Percentiles rank a stretch among this genome's conserved stretches.
Conservation (phyloP, 2,888 invertebrate species). For the Willowsia nigromaculata region DNA sequence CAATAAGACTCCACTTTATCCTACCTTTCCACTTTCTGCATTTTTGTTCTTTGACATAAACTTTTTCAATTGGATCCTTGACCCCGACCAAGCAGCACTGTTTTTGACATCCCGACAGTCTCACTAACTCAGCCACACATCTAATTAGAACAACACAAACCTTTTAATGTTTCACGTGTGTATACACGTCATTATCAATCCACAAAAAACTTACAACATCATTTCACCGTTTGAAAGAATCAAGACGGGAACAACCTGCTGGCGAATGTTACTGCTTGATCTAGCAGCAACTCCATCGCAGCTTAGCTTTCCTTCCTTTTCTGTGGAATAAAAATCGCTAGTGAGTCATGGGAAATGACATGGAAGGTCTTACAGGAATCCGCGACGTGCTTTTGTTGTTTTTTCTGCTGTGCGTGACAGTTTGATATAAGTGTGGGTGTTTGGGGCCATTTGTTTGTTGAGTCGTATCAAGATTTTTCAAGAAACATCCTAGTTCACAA, state of each 20-base stretch:
- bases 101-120: neutral
- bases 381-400: slow-evolving; percentile 3
- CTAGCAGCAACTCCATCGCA: neutral
- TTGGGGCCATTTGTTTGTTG: neutral
- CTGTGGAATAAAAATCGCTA: neutral
- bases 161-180: too few relatives aligned
- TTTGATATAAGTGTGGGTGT: slow-evolving; percentile 27
- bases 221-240: neutral
- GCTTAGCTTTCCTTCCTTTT: neutral
- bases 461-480: neutral
- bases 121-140: too few relatives aligned
- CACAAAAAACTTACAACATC: neutral
- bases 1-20: neutral
- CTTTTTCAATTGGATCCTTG: neutral
- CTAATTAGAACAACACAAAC: too few relatives aligned
- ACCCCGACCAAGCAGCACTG: neutral
- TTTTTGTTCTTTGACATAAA: neutral
- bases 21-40: neutral
- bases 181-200: neutral
- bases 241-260: neutral
- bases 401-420: slow-evolving; percentile 40
- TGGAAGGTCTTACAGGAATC: neutral
- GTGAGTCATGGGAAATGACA: slow-evolving; percentile 26
- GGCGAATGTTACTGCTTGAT: neutral
- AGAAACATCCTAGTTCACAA: neutral